These are phyloP conservation scores for Pitta sordida DNA, from an alignment of 2,113 vertebrate species.

Conservation along the genomic window DNA sequence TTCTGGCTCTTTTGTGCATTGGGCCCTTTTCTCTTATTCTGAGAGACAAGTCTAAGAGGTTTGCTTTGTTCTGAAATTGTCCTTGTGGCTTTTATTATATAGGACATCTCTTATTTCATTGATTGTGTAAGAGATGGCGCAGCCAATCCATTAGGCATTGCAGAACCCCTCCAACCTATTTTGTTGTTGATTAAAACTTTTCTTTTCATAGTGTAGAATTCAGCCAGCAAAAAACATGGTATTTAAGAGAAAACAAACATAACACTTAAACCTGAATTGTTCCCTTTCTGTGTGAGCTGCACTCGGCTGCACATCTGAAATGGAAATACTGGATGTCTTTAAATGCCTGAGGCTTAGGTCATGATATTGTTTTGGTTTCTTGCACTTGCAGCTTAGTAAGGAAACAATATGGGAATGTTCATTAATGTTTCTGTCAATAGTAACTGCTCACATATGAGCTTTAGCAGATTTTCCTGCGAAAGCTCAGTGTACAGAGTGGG, in stretches of 20 bases:
- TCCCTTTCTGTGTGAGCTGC: background rate
- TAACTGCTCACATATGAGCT: background rate
- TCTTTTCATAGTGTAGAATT: background rate
- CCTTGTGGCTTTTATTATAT: background rate
- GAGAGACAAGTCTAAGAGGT: background rate
- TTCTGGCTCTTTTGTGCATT: background rate
- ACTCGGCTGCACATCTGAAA: background rate
- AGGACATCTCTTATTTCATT: background rate
- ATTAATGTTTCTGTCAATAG: slow-evolving; percentile 26
- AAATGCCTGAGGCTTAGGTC: background rate
- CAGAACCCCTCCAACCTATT: background rate
- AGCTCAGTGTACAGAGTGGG: background rate
- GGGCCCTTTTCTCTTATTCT: background rate
- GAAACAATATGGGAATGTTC: background rate
- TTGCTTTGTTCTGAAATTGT: background rate
- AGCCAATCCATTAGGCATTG: background rate
- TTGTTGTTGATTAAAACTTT: background rate
- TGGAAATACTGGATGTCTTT: background rate
- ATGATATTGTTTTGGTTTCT: background rate
- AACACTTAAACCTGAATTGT: background rate
- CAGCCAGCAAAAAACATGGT: background rate
- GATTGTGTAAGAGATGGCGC: background rate
- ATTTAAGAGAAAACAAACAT: background rate
- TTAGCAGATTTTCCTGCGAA: background rate
- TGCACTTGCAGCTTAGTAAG: background rate